Percentiles rank a stretch among this genome's conserved stretches.
phyloP scores from a whole-genome alignment of 2,888 invertebrate species.

The Drosophila tanythrix region DNA sequence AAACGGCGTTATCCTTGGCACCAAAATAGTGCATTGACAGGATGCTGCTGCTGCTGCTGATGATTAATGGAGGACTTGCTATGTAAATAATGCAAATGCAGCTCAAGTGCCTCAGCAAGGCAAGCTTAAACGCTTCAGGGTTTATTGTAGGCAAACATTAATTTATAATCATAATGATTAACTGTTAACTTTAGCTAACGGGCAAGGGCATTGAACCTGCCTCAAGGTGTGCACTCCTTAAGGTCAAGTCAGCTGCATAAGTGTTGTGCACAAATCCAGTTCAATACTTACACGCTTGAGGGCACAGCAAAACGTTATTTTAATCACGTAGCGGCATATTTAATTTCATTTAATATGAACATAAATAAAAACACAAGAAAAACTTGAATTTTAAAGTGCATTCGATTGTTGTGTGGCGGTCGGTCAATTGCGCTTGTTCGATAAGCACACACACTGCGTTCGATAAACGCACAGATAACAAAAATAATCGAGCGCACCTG shows the following conservation, averaged over 20 bases:
- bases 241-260: slow-evolving; percentile 15
- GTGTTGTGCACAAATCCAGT: slow-evolving; percentile 18
- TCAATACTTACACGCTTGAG: slow-evolving; percentile 42
- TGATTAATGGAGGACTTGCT: slow-evolving; percentile 19
- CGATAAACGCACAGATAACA: slow-evolving; percentile 1
- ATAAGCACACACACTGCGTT: slow-evolving; percentile 8
- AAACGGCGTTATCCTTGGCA: slow-evolving; percentile 66
- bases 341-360: slow-evolving; percentile 7
- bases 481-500: slow-evolving; percentile 21
- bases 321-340: slow-evolving; percentile 4
- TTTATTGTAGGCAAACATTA: neutral
- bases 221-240: slow-evolving; percentile 30
- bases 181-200: slow-evolving; percentile 19
- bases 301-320: slow-evolving; percentile 5
- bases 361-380: neutral
- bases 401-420: slow-evolving; percentile 31
- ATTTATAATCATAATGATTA: neutral
- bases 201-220: slow-evolving; percentile 45
- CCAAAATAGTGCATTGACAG: slow-evolving; percentile 65
- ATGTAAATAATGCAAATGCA: neutral
- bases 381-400: slow-evolving; percentile 20
- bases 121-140: slow-evolving; percentile 36
- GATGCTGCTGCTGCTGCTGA: slow-evolving; percentile 10
- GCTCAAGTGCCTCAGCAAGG: neutral
- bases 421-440: slow-evolving; percentile 28